Evolutionary conservation across 1,140 invertebrate genomes (phyloP), one percentile per base, ranked within the genome.

Genomic region (Phthorimaea operculella): DNA sequence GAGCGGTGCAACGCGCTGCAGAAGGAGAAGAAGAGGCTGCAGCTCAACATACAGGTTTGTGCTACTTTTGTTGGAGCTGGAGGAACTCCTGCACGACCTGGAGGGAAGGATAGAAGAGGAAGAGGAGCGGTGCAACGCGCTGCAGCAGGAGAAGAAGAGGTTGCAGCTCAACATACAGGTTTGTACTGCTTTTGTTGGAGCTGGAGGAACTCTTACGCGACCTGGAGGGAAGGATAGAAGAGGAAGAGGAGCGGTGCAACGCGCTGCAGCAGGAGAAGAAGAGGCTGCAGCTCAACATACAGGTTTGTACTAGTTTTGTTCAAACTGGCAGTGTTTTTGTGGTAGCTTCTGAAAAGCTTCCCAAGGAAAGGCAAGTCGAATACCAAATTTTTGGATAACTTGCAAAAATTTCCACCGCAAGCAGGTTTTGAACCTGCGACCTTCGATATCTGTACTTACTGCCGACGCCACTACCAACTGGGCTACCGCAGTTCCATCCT

Each of bases 181-280:
- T 42, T 89, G 78, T 85, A 47, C 36, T n/a, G n/a, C n/a, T n/a
- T n/a, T n/a, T n/a, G n/a, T n/a, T n/a, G 5, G 98, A 98, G 76
- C 93, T 99, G 16, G 98, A 99, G 86, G 98, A 99, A 70, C 94
- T 99, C 72, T 87, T 99, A 57, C 96, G 98, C 76, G 98, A 99
- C 77, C 87, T 99, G 64, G 96, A 98, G 86, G 92, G 94, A 3
- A 88, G 98, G 45, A 94, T 99, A 54, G 97, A 99, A 78, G 98
- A 99, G 74, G 98, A 99, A 74, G 97, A 99, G 79, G 96, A 99
- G 71, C 87, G 95, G 52, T 92, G 90, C 34, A 90, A 90, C 47
- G 88, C 88, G 8, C 79, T 99, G 21, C 90, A 88, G 42, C 90
- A 92, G 48, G 98, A 99, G 72, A 98, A 98, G 86, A 98, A 98